A percentile compares a stretch with the other conserved stretches of the same genome.
These are phyloP conservation scores for Amphipyra tragopoginis DNA, from an alignment of 2,888 invertebrate genomes.

Conservation along the genomic window DNA sequence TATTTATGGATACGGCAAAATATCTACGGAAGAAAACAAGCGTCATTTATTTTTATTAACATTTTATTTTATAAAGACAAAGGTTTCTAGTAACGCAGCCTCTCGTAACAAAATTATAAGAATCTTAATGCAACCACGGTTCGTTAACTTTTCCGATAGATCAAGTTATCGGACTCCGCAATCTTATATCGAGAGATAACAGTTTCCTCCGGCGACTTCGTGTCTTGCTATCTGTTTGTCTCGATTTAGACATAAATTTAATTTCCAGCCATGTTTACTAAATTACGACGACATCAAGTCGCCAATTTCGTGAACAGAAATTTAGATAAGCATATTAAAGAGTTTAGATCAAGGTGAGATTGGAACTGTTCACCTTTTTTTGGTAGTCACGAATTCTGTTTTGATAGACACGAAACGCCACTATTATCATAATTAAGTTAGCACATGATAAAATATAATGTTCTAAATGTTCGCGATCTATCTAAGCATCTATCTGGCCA, in stretches of 20 bases:
- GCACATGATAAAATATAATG: slow-evolving; percentile 50
- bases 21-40: slow-evolving; percentile 3
- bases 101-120: slow-evolving; percentile 52
- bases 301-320: slow-evolving; percentile 76
- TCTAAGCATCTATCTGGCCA: slow-evolving; percentile 7
- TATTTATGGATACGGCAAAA: slow-evolving; percentile 10
- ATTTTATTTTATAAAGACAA: slow-evolving; percentile 23
- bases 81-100: slow-evolving; percentile 14
- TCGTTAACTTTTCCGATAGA: slow-evolving; percentile 67
- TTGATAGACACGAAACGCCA: slow-evolving; percentile 57
- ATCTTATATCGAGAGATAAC: slow-evolving; percentile 60
- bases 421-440: slow-evolving; percentile 54
- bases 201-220: slow-evolving; percentile 60
- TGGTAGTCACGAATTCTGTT: slow-evolving; percentile 66
- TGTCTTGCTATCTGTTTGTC: slow-evolving; percentile 71
- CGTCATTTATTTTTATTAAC: not conserved
- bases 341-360: slow-evolving; percentile 75
- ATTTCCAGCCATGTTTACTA: slow-evolving; percentile 69
- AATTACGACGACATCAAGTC: slow-evolving; percentile 59
- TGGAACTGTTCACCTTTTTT: slow-evolving; percentile 61
- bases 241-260: slow-evolving; percentile 72
- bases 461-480: slow-evolving; percentile 26
- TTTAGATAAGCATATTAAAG: slow-evolving; percentile 76
- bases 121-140: slow-evolving; percentile 60
- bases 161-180: slow-evolving; percentile 57